These are phyloP conservation scores for Unio delphinus DNA, from an alignment of 2,888 invertebrate genomes.

Conservation along the genomic window DNA sequence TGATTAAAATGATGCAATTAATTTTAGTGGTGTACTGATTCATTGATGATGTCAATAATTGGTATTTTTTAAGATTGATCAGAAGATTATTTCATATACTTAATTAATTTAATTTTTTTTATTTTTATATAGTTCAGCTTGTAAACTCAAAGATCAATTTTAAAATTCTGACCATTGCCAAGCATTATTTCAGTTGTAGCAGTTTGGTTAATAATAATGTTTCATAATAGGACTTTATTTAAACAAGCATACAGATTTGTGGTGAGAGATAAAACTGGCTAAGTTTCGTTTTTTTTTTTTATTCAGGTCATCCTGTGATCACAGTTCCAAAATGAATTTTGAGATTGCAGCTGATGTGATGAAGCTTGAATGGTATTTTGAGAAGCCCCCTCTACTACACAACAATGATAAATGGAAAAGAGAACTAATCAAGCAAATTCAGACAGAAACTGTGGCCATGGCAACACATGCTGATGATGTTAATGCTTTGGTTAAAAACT, in stretches of 20 bases:
- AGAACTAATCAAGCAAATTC: slow-evolving; percentile 29
- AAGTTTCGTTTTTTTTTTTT: background rate
- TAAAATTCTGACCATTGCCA: too few species aligned
- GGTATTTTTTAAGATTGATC: too few species aligned
- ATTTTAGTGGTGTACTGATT: too few species aligned
- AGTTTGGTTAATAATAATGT: background rate
- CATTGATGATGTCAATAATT: too few species aligned
- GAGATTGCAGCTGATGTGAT: slow-evolving; percentile 80
- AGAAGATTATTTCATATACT: too few species aligned
- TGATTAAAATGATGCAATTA: too few species aligned
- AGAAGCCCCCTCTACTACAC: slow-evolving; percentile 86
- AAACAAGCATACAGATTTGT: background rate
- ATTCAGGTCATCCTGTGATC: background rate
- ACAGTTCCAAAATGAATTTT: background rate
- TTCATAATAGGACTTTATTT: background rate
- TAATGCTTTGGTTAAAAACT: slow-evolving; percentile 5
- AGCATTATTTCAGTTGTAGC: background rate
- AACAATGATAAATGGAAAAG: slow-evolving; percentile 81
- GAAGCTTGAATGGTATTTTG: slow-evolving; percentile 87
- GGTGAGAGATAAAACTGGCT: background rate
- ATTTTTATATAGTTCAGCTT: too few species aligned
- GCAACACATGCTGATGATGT: slow-evolving; percentile 4
- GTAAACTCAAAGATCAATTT: too few species aligned
- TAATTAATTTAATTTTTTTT: too few species aligned
- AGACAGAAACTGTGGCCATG: slow-evolving; percentile 22